phyloP scores from a whole-genome alignment of 1,140 invertebrate genomes.

The Notospermus geniculatus region DNA sequence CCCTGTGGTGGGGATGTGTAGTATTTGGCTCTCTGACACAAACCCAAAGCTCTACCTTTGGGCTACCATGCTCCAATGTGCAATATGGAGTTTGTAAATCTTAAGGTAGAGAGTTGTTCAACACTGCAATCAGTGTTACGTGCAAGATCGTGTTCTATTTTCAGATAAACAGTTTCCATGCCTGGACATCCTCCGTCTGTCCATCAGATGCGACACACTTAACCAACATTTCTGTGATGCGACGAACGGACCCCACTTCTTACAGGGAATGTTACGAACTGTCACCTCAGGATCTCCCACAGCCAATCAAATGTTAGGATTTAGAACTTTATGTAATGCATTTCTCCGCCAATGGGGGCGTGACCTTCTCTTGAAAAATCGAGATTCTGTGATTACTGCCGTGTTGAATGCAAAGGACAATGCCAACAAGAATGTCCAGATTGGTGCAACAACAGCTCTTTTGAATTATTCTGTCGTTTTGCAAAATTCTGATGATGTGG shows the following conservation, averaged over 20 bases:
- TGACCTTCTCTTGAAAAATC: slow-evolving; percentile 25
- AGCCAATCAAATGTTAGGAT: slow-evolving; percentile 75
- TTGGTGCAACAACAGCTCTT: slow-evolving; percentile 75
- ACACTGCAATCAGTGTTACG: too few relatives aligned
- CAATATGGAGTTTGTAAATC: too few relatives aligned
- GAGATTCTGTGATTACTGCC: slow-evolving; percentile 26
- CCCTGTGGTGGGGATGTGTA: too few relatives aligned
- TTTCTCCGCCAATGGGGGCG: slow-evolving; percentile 56
- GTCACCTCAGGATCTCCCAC: slow-evolving; percentile 43
- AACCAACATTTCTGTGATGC: slow-evolving; percentile 61
- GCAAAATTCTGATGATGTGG: slow-evolving; percentile 49
- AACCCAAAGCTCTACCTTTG: too few relatives aligned
- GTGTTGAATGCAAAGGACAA: slow-evolving; percentile 23
- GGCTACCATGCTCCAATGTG: too few relatives aligned
- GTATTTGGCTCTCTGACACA: too few relatives aligned
- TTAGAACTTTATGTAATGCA: slow-evolving; percentile 75
- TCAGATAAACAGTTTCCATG: slow-evolving; percentile 80
- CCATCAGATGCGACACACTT: slow-evolving; percentile 66
- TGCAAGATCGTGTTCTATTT: too few relatives aligned
- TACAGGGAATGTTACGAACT: slow-evolving; percentile 33
- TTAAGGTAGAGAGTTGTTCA: too few relatives aligned
- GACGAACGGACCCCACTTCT: slow-evolving; percentile 28
- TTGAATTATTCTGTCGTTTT: slow-evolving; percentile 68
- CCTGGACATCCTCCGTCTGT: slow-evolving; percentile 78
- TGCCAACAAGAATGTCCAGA: slow-evolving; percentile 59